phyloP scores from a whole-genome alignment of 2,797 vertebrate species.

The Selene dorsalis region DNA sequence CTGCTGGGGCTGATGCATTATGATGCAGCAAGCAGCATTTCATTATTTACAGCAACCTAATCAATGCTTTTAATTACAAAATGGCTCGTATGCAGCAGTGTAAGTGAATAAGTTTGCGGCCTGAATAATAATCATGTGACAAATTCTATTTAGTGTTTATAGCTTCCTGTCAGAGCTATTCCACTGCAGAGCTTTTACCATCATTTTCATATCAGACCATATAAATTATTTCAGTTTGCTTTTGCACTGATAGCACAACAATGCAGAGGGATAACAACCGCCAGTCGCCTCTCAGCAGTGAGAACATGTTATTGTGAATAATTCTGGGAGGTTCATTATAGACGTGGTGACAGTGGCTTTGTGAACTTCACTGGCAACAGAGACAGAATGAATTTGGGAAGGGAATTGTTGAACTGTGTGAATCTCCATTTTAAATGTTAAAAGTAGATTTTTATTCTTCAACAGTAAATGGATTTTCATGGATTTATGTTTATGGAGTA shows the following conservation, averaged over 20 bases:
- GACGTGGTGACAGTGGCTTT: constrained; percentile 18
- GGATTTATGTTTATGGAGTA: constrained; percentile 43
- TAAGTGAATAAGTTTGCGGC: constrained; percentile 58
- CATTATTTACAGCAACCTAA: constrained; percentile 58
- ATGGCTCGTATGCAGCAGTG: constrained; percentile 44
- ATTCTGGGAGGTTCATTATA: constrained; percentile 31
- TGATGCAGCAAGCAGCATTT: constrained; percentile 31
- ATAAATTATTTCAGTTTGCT: constrained; percentile 41
- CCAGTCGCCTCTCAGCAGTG: constrained; percentile 17
- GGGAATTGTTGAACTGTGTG: constrained; percentile 24
- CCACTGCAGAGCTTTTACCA: constrained; percentile 47
- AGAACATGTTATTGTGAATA: constrained; percentile 26
- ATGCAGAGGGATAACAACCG: constrained; percentile 41
- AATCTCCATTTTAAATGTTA: constrained; percentile 38
- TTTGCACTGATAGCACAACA: constrained; percentile 27
- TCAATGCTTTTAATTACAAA: constrained; percentile 71
- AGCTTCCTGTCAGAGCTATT: constrained; percentile 44
- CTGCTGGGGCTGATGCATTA: constrained; percentile 37
- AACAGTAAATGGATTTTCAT: constrained; percentile 43
- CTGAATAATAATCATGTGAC: constrained; percentile 48
- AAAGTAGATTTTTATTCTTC: constrained; percentile 24
- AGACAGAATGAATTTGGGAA: constrained; percentile 25
- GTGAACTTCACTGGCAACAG: constrained; percentile 10
- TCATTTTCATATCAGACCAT: constrained; percentile 49
- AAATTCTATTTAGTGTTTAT: constrained; percentile 53